Evolutionary conservation across 1,140 invertebrate species (phyloP), one percentile per base, ranked within the genome.

Genomic region (Yoshiicerus persimilis): DNA sequence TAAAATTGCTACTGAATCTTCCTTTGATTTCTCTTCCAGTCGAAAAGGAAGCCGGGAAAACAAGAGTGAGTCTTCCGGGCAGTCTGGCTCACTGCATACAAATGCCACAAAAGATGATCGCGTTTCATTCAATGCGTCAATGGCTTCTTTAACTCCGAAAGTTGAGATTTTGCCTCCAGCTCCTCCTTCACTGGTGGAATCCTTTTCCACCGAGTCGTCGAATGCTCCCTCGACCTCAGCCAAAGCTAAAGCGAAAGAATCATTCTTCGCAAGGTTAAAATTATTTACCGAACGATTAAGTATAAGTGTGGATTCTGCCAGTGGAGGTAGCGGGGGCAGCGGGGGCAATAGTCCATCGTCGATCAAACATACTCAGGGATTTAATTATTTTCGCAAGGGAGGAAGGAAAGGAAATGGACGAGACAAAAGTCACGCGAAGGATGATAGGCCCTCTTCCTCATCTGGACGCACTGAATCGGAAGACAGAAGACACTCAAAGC

Each of bases 1-100:
- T 87, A 92, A 92, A 86, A 92, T 92, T 87, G 91, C 95, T 13
- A 96, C 96, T 0, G 95, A 96, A 91, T 93, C 94, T 85, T 92
- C 90, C 38, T 85, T 91, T 34, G 88, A 89, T 41, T 90, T 92
- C 11, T 91, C 92, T 27, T 91, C 92, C 20, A 94, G 94, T 1
- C 91, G 94, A 0, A 95, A 94, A 90, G 94, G 94, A 90, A 94
- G 94, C 91, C 94, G 94, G 0, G 94, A 91, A 56, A 91, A 91
- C 36, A 89, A 88, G 36, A 88, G 87, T 83, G 90, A 88, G 36
- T 88, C 86, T 39, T 90, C 89, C 23, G 89, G 88, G 2, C 89
- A 90, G 30, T 88, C 87, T 10, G 88, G 62, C 9, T 41, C 62
- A 25, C 30, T 23, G 32, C 47, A 39, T 47, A 88, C 47, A 23